These are phyloP conservation scores for Myopa testacea DNA, from an alignment of 2,888 invertebrate genomes.

Conservation along the genomic window DNA sequence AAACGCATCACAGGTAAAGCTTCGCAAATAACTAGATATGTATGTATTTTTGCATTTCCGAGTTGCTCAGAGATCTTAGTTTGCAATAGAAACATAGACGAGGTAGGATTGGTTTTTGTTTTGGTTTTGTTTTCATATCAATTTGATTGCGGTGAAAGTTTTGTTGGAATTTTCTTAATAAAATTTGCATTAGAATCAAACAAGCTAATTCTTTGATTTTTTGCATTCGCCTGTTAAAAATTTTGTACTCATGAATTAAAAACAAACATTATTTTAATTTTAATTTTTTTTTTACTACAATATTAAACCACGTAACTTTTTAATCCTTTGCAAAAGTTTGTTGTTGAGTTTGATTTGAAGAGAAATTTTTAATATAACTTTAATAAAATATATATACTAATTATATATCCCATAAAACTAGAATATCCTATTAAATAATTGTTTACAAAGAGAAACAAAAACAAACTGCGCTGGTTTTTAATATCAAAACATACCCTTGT, in stretches of 20 bases:
- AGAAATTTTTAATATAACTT: no score
- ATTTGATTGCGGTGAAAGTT: constrained; percentile 34
- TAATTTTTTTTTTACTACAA: background rate
- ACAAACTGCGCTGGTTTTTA: background rate
- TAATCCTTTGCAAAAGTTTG: no score
- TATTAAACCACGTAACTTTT: no score
- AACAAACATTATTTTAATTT: constrained; percentile 22
- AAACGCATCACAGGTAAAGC: constrained; percentile 64
- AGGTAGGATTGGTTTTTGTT: constrained; percentile 30
- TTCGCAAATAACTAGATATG: constrained; percentile 13
- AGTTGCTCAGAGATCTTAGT: background rate
- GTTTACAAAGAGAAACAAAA: constrained; percentile 3
- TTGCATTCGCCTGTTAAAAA: constrained; percentile 41
- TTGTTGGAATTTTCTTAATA: constrained; percentile 17
- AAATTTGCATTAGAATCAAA: constrained; percentile 10
- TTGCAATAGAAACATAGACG: background rate
- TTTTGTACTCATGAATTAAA: constrained; percentile 21
- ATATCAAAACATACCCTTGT: background rate
- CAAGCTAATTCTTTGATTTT: constrained; percentile 33
- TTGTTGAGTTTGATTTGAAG: no score
- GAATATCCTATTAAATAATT: background rate
- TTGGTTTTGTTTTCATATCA: background rate
- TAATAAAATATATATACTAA: no score
- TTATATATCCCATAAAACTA: no score
- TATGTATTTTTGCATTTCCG: background rate